Base-by-base conservation (phyloP, 2,113 vertebrate genomes). In the Sterrhoptilus dennistouni region DNA sequence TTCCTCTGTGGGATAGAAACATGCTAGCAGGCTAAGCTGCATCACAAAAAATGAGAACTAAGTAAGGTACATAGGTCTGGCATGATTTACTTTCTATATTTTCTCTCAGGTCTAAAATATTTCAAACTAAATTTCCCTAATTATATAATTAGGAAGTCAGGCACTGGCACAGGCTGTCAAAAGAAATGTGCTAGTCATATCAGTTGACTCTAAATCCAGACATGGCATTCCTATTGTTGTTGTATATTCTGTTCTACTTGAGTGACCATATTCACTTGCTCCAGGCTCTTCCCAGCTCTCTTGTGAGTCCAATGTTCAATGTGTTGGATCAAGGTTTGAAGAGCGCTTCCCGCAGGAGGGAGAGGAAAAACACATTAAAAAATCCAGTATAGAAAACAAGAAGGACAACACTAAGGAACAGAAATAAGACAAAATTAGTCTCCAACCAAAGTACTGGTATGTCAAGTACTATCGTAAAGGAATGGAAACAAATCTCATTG, bases 221-320 rank as follows among this genome's bases (percentile, higher is more conserved):
- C 19, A 54, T 17, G 6, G 15, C 8, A 3, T 57, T 88, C 60
- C 15, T 53, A 11, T 18, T 0, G 0, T 17, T 64, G 23, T 25
- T 38, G 18, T 20, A 22, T 60, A 75, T 31, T 72, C 10, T 6
- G 15, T 79, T 91, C n/a, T 44, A 54, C 35, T 77, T 68, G 19
- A 77, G 14, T 24, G 38, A 50, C 44, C 14, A 18, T 50, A 61
- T 53, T 61, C 59, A 59, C 8, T 50, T 92, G 27, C 36, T 83
- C 28, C 28, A 28, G 72, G 63, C 42, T 53, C 13, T 87, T 56
- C 19, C 35, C 25, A 74, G 45, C 5, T 79, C 36, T 76, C 50
- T 76, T 59, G 25, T n/a, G 47, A 45, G 12, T 40, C 35, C 22
- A 75, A 0, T 11, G 11, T 40, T 70, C 21, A 82, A 2, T 59